Base-by-base conservation (phyloP, 2,797 vertebrate species). In the Pseudochromis fuscus region DNA sequence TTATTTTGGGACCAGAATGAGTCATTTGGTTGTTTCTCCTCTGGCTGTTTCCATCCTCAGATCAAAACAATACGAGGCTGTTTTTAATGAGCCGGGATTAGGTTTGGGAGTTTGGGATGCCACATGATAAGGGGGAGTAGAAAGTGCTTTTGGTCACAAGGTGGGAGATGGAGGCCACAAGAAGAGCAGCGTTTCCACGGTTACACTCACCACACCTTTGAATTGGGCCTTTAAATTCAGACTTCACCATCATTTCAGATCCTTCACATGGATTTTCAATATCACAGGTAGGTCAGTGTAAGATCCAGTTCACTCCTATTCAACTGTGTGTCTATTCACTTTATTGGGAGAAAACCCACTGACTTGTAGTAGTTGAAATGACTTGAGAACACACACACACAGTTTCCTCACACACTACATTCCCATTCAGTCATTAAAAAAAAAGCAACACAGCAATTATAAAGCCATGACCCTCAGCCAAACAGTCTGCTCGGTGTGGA, bases 21-120 rank as follows among this genome's bases (percentile, higher is more conserved):
- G 52, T 68, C 45, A 62, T 63, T 45, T 55, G 56, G 37, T 44
- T 79, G 49, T 67, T 75, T 82, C 48, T 63, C 37, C 52, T 56
- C 56, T 38, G 42, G 33, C 31, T 35, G 23, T 68, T 78, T 68
- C 75, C 44, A 61, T 69, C 25, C 7, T 48, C 30, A 49, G 37
- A 79, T 64, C 50, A 71, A 76, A 83, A 75, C 55, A 77, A 28
- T 10, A 23, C 21, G 10, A 8, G 40, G 60, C 30, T 74, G 60
- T 67, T 74, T 81, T 60, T 82, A 84, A 84, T 81, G 72, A 86
- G 69, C n/a, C 58, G 23, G 53, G 42, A 83, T 79, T 44, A 75
- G 74, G 46, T 79, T 69, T 74, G 81, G 81, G 77, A 79, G 60
- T 80, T 64, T 79, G 84, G 72, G 82, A 76, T 19, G 1, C n/a